Conservation (phyloP, 2,888 invertebrate genomes). For the Hesperia comma region DNA sequence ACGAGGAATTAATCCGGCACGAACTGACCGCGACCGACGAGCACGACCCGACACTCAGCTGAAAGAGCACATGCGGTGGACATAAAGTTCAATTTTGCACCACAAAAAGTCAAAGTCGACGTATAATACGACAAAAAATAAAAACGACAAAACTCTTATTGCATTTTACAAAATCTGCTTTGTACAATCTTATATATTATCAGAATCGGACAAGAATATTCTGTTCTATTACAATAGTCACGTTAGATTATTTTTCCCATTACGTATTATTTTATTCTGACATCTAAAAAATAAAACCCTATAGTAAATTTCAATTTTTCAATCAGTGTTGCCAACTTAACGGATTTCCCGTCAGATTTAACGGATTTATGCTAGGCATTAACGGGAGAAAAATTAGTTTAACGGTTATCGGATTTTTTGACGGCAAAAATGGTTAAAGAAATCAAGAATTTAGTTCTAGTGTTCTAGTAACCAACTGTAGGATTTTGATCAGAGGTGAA, state of each 20-base stretch:
- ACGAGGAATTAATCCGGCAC: conserved; percentile 80
- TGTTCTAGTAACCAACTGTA: too few relatives aligned
- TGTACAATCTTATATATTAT: background rate
- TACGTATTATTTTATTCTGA: background rate
- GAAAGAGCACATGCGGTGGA: conserved; percentile 81
- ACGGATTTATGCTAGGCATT: too few relatives aligned
- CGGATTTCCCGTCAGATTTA: too few relatives aligned
- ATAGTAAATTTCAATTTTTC: background rate
- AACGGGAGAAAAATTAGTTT: too few relatives aligned
- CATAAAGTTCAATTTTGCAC: conserved; percentile 75
- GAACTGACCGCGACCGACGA: conserved; percentile 80
- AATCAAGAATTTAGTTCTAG: too few relatives aligned
- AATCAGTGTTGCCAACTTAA: background rate
- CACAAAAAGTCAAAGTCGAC: conserved; percentile 49
- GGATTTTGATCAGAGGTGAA: too few relatives aligned
- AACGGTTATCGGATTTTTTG: too few relatives aligned
- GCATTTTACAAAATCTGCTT: conserved; percentile 15
- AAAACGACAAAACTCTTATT: conserved; percentile 23
- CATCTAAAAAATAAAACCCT: background rate
- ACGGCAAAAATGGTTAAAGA: too few relatives aligned
- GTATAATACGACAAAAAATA: conserved; percentile 46
- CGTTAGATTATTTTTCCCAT: background rate
- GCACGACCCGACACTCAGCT: conserved; percentile 80
- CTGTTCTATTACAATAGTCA: conserved; percentile 6
- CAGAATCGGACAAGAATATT: background rate